Percentiles rank a stretch among this genome's conserved stretches.
These are phyloP conservation scores for Montipora sp. DNA, from an alignment of 64 coral and sea anemone species.

Conservation along the genomic window DNA sequence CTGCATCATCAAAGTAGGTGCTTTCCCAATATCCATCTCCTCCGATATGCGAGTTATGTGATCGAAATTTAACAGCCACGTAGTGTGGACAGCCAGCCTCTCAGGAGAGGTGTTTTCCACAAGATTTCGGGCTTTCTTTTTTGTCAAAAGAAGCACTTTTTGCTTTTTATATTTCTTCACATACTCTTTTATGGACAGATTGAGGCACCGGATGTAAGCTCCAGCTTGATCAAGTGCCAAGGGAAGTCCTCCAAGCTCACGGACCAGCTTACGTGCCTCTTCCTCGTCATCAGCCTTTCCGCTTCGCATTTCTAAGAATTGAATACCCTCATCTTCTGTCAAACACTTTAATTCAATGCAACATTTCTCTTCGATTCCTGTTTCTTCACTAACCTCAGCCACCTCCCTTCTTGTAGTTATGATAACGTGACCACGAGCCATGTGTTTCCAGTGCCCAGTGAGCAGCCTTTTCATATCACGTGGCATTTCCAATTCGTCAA, in stretches of 20 bases:
- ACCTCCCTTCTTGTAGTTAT: constrained; percentile 69
- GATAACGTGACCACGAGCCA: constrained; percentile 59
- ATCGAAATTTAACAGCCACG: constrained; percentile 79
- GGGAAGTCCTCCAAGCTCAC: constrained; percentile 74
- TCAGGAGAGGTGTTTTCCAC: constrained; percentile 58
- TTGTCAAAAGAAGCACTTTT: constrained; percentile 66
- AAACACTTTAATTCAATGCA: constrained; percentile 74
- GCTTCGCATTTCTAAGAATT: constrained; percentile 57
- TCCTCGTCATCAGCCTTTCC: constrained; percentile 1
- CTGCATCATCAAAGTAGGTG: constrained; percentile 65
- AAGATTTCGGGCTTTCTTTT: constrained; percentile 52
- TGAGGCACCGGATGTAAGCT: constrained; percentile 50
- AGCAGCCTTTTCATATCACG: constrained; percentile 50
- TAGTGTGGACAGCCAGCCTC: constrained; percentile 71
- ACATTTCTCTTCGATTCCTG: constrained; percentile 38
- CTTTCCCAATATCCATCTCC: constrained; percentile 46
- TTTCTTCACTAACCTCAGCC: constrained; percentile 42
- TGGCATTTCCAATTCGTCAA: constrained; percentile 71
- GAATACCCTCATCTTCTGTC: constrained; percentile 34
- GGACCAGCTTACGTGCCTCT: constrained; percentile 10
- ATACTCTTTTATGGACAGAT: constrained; percentile 40
- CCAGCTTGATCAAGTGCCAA: constrained; percentile 80
- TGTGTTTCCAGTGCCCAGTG: constrained; percentile 61
- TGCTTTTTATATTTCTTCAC: constrained; percentile 59
- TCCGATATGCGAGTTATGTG: constrained; percentile 62